Base-by-base conservation (phyloP, 2,888 invertebrate species). In the Eupsilia transversa region DNA sequence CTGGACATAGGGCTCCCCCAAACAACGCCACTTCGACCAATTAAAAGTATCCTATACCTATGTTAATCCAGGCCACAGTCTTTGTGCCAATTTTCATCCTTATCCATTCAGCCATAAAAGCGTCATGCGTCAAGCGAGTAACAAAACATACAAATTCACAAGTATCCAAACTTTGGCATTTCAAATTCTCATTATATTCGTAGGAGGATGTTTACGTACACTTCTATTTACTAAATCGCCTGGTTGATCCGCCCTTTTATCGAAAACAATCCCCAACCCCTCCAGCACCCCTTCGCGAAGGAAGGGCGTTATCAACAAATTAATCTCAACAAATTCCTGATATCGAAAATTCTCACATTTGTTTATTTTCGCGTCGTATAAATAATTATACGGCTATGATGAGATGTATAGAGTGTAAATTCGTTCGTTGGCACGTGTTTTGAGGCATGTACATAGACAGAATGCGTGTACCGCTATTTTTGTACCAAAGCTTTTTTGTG, bases 381-480 rank as follows among this genome's bases (percentile, higher is more conserved):
- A 82, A 79, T 87, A 82, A 82, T 87, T 81, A 82, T 82, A 80
- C 74, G 57, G 74, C 64, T 67, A 77, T 70, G 84, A 80, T 83
- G 87, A 87, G 74, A 86, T 85, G 86, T 84, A 74, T 75, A 81
- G 79, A 85, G 80, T 87, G 89, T 89, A 89, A 90, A 91, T 88
- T 88, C 85, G 87, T 90, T 90, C 86, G 80, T 88, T 91, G 90
- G 90, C 91, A 88, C 90, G 89, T 90, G 89, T 89, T 82, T 85
- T 87, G 82, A 88, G 87, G 85, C 87, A 87, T 88, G 83, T 87
- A 87, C 86, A 86, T 86, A 89, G 86, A 87, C 81, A 88, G 75
- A 84, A 83, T 87, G 89, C 89, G 89, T 87, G 89, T 89, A 85
- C 77, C 52, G 89, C 91, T 94, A 94, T 93, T 93, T 93, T 88